Conservation (phyloP, 2,113 vertebrate species). For the Gambusia affinis region DNA sequence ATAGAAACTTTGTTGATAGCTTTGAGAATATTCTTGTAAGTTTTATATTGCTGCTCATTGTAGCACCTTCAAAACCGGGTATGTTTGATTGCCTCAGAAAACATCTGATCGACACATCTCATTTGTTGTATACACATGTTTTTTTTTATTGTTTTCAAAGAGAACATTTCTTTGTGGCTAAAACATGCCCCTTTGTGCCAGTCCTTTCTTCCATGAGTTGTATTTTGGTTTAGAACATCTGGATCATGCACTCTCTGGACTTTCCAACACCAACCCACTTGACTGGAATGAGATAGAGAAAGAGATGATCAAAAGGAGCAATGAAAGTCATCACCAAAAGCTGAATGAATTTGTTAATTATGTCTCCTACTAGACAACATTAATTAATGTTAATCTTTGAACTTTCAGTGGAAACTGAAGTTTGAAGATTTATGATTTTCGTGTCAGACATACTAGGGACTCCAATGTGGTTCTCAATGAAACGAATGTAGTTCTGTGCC, state of each 20-base stretch:
- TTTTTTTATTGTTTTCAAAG: constrained; percentile 39
- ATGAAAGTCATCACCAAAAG: neutral
- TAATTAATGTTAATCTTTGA: neutral
- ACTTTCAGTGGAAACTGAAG: constrained; percentile 2
- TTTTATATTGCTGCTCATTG: neutral
- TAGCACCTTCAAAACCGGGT: neutral
- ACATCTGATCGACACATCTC: neutral
- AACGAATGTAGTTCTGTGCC: constrained; percentile 95
- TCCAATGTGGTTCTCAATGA: constrained; percentile 94
- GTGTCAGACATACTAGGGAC: constrained; percentile 85
- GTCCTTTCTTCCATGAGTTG: constrained; percentile 18
- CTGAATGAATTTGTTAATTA: neutral
- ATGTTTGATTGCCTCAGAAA: constrained; percentile 15
- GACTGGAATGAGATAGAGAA: constrained; percentile 78
- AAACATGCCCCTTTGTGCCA: constrained; percentile 26
- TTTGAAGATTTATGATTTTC: neutral
- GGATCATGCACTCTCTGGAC: constrained; percentile 98
- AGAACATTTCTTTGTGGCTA: constrained; percentile 21
- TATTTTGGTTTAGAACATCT: constrained; percentile 87
- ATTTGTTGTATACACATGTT: constrained; percentile 40
- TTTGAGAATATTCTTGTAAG: too few species aligned
- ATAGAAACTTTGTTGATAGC: too few species aligned
- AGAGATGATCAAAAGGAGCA: constrained; percentile 15
- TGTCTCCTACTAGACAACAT: constrained; percentile 12
- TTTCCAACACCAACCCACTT: constrained; percentile 99